phyloP scores from a whole-genome alignment of 2,888 invertebrate genomes.

The Tipula lateralis region DNA sequence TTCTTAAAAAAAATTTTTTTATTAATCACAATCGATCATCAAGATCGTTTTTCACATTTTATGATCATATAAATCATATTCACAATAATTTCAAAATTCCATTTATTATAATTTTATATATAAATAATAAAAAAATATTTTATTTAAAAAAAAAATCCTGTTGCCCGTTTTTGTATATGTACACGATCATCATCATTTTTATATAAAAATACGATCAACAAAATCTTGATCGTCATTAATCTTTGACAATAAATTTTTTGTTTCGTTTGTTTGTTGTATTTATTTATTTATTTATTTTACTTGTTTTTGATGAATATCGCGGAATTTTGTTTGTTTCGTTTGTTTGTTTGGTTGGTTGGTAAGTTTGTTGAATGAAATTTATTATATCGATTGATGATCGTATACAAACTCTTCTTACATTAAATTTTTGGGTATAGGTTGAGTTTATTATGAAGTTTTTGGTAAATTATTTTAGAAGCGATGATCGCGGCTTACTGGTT shows the following conservation, averaged over 20 bases:
- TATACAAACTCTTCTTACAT: background rate
- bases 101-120: constrained; percentile 25
- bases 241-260: constrained; percentile 28
- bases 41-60: constrained; percentile 28
- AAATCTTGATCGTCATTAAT: constrained; percentile 29
- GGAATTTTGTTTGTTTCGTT: background rate
- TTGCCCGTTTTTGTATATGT: background rate
- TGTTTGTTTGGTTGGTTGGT: background rate
- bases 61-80: constrained; percentile 28
- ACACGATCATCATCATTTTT: constrained; percentile 3
- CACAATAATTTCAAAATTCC: constrained; percentile 26
- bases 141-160: background rate
- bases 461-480: background rate
- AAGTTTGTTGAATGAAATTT: constrained; percentile 12
- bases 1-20: background rate
- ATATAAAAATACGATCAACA: constrained; percentile 24
- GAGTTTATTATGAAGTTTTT: background rate
- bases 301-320: constrained; percentile 24
- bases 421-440: background rate
- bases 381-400: constrained; percentile 19
- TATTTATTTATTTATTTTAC: constrained; percentile 26
- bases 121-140: background rate
- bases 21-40: constrained; percentile 28
- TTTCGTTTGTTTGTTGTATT: background rate
- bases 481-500: background rate